Evolutionary conservation across 2,797 vertebrate genomes (phyloP).

Genomic region (Agapornis canus): DNA sequence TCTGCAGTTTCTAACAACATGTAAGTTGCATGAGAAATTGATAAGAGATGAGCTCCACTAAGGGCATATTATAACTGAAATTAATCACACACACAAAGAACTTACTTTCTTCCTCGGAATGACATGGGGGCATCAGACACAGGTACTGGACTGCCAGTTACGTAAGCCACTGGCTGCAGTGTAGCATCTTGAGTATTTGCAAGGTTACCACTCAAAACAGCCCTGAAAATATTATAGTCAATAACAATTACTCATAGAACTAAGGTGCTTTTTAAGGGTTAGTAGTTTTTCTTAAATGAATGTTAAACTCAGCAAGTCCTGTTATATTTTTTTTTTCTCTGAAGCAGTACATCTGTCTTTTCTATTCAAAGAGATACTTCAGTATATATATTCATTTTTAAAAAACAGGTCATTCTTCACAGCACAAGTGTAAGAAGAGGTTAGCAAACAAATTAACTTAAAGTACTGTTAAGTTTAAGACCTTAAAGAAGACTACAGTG

Average conservation of each 20-base stretch:
- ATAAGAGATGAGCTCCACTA: neutral
- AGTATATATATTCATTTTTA: neutral
- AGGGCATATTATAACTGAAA: neutral
- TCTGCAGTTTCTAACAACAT: neutral
- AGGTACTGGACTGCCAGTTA: constrained; percentile 43
- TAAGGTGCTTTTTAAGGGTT: neutral
- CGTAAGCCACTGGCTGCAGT: constrained; percentile 27
- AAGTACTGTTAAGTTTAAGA: neutral
- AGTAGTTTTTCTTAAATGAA: neutral
- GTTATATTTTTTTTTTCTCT: neutral
- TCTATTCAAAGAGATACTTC: neutral
- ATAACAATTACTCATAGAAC: neutral
- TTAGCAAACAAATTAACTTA: neutral
- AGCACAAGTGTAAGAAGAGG: rapidly evolving
- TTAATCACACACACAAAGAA: neutral
- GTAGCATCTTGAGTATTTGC: constrained; percentile 51
- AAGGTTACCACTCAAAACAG: constrained; percentile 18
- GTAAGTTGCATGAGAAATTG: neutral
- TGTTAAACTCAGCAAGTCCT: neutral
- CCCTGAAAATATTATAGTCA: constrained; percentile 68
- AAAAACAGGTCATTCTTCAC: neutral
- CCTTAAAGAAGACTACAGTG: neutral
- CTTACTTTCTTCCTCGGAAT: constrained; percentile 84
- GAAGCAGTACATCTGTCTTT: neutral
- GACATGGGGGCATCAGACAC: neutral